Evolutionary conservation across 2,797 vertebrate species (phyloP).

Genomic region (Cygnus olor): DNA sequence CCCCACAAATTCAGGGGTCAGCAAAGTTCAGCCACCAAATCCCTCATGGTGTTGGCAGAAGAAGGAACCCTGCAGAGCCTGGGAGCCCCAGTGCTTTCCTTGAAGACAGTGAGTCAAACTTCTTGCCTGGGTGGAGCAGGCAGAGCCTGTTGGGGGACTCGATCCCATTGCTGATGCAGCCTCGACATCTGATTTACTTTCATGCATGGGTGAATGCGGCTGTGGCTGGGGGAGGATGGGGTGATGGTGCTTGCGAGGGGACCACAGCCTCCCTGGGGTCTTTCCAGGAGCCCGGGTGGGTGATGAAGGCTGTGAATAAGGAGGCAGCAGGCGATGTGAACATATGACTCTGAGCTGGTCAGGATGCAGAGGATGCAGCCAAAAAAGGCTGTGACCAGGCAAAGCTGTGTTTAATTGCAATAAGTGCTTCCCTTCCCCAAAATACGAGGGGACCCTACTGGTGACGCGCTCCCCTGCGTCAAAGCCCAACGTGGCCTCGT

Average conservation of each 20-base stretch:
- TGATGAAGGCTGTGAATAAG: rapidly evolving
- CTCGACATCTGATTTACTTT: neutral
- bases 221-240: neutral
- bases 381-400: neutral
- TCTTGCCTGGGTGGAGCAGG: neutral
- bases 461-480: neutral
- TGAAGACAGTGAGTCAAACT: rapidly evolving
- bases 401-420: rapidly evolving
- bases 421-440: neutral
- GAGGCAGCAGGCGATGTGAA: neutral
- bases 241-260: neutral
- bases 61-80: neutral
- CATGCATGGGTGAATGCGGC: no score
- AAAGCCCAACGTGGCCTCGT: neutral
- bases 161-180: rapidly evolving
- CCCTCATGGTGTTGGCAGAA: rapidly evolving
- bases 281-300: neutral
- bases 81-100: neutral
- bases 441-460: neutral
- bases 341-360: neutral
- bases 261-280: rapidly evolving
- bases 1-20: neutral
- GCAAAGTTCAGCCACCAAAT: neutral
- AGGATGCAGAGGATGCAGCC: rapidly evolving
- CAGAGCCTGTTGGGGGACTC: rapidly evolving